Base-by-base conservation (phyloP, 1,140 invertebrate genomes). In the Drosophila trapezifrons region DNA sequence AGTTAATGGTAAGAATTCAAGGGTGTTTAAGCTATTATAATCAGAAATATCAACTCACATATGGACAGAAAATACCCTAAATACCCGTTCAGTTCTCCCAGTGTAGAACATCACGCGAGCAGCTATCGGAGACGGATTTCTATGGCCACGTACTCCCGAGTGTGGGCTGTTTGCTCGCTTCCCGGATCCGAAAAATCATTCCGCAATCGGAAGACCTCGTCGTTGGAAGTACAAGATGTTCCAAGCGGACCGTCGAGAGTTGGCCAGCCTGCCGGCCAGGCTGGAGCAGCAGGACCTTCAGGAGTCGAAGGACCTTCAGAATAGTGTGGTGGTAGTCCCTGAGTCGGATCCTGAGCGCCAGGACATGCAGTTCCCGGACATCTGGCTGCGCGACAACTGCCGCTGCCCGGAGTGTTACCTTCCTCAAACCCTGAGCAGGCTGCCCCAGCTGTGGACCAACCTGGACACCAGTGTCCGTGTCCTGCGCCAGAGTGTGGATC, bases 351-450 rank as follows among this genome's bases (percentile, higher is more conserved):
- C 54, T 4, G 40, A 66, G 15, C 46, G 45, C 5, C 55, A 92
- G 62, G 51, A 80, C 15, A 85, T 93, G 32, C 90, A 93, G 38
- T 96, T 93, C 80, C 95, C 95, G 0, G 93, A 93, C 55, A 92
- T 95, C 17, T 96, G 95, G 94, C 84, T 96, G 37, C 91, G 95
- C 71, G 95, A 96, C 74, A 96, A 96, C 80, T 96, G 95, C 69
- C 94, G 93, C 66, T 96, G 95, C 80, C 63, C 91, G 46, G 57
- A 92, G n/a, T 96, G 95, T 80, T 95, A 94, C 73, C 93, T 95
- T 80, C 65, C 83, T 18, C 91, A 93, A 29, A 94, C 95, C 0
- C 90, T 93, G 71, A 95, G 95, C 55, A 91, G 94, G 12, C 78
- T 94, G 43, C 89, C 89, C 4, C 76, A 90, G 2, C 17, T 76